Conservation (phyloP, 2,113 vertebrate genomes). For the Mirza zaza region DNA sequence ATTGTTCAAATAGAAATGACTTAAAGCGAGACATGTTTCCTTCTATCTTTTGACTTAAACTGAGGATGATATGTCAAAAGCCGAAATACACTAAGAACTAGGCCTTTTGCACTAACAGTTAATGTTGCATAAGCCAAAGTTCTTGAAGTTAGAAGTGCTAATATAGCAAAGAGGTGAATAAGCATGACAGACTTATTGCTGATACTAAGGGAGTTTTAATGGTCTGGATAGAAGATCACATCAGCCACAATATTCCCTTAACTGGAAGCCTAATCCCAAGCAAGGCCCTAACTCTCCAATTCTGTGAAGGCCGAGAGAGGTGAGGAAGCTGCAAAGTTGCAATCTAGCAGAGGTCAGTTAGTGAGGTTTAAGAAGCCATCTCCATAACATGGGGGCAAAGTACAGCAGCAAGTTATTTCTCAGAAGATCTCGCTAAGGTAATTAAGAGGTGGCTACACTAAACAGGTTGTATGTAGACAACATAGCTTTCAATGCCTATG, state of each 20-base stretch:
- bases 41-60: too few relatives aligned
- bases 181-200: background rate
- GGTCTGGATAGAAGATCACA: background rate
- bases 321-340: background rate
- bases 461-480: background rate
- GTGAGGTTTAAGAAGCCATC: background rate
- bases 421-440: background rate
- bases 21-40: background rate
- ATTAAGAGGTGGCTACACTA: background rate
- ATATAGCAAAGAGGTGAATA: background rate
- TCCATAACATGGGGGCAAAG: background rate
- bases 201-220: background rate
- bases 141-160: background rate
- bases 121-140: background rate
- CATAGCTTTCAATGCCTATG: background rate
- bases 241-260: background rate
- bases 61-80: background rate
- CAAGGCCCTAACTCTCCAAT: background rate
- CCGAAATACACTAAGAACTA: background rate
- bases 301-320: background rate
- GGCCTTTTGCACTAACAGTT: background rate
- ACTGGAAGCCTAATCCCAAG: background rate
- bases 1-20: background rate
- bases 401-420: background rate
- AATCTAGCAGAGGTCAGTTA: background rate